phyloP scores from a whole-genome alignment of 2,797 vertebrate species.

The Macroramphosus scolopax region DNA sequence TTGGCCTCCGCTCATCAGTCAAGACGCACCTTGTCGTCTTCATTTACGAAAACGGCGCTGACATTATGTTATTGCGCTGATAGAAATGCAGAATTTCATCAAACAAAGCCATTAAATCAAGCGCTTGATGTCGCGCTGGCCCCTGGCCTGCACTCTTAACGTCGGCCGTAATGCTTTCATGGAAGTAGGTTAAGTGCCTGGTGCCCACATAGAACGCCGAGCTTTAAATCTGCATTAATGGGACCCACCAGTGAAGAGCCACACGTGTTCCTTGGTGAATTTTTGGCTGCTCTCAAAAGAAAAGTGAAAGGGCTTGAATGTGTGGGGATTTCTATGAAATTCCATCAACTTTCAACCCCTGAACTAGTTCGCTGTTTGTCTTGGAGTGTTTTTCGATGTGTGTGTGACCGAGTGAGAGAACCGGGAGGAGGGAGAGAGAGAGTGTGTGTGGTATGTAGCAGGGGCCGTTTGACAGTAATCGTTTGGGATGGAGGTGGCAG shows the following conservation, averaged over 20 bases:
- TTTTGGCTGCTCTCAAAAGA: constrained; percentile 34
- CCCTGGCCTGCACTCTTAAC: constrained; percentile 22
- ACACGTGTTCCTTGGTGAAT: constrained; percentile 25
- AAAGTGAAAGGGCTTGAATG: constrained; percentile 7
- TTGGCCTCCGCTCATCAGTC: constrained; percentile 47
- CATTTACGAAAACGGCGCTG: constrained; percentile 28
- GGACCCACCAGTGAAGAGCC: constrained; percentile 24
- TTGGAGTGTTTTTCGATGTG: constrained; percentile 16
- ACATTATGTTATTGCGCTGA: constrained; percentile 29
- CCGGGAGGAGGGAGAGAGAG: too few relatives aligned
- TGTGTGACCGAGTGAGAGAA: constrained; percentile 1
- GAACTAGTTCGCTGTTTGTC: constrained; percentile 16
- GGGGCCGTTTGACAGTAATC: constrained; percentile 55
- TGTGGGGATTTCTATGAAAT: constrained; percentile 25
- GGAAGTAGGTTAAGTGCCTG: constrained; percentile 48
- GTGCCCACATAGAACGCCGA: constrained; percentile 31
- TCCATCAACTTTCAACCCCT: constrained; percentile 6
- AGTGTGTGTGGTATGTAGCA: constrained; percentile 11
- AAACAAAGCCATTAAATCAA: constrained; percentile 37
- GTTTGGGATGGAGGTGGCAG: constrained; percentile 50
- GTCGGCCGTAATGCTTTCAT: constrained; percentile 21
- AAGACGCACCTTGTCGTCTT: constrained; percentile 31
- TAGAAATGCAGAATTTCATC: constrained; percentile 36
- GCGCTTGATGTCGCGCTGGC: constrained; percentile 14
- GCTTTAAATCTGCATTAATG: constrained; percentile 32